Conservation (phyloP, 1,140 invertebrate genomes). For the Venustaconcha ellipsiformis region DNA sequence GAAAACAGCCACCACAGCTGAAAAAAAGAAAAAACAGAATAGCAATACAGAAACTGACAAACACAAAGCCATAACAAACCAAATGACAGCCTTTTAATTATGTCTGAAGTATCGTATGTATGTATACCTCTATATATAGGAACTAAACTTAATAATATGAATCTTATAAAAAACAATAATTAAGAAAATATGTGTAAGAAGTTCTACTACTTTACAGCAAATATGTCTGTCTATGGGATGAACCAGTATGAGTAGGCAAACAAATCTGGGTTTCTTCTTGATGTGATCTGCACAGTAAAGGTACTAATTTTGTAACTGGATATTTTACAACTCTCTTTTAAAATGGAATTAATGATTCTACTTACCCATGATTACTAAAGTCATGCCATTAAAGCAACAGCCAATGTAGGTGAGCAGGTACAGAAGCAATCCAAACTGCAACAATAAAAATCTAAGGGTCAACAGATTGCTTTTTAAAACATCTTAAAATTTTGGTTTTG, state of each 20-base stretch:
- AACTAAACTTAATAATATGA: background rate
- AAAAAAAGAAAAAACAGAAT: slow-evolving; percentile 57
- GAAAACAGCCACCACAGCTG: slow-evolving; percentile 93
- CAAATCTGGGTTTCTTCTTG: no score
- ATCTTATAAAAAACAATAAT: no score
- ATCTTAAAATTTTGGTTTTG: no score
- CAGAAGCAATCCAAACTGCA: slow-evolving; percentile 91
- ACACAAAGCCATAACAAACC: background rate
- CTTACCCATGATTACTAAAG: slow-evolving; percentile 92
- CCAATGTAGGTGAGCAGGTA: slow-evolving; percentile 97
- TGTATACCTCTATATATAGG: no score
- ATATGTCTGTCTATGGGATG: no score
- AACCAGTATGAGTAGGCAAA: no score
- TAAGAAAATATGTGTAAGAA: no score
- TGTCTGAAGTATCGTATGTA: background rate
- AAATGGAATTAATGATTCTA: slow-evolving; percentile 22
- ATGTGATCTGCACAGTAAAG: background rate
- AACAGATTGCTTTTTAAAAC: no score
- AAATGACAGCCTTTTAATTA: background rate
- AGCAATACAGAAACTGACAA: background rate
- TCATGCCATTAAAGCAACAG: slow-evolving; percentile 98
- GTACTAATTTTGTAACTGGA: background rate
- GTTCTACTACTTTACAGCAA: no score
- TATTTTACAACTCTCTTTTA: background rate
- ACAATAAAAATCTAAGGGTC: slow-evolving; percentile 37